These are phyloP conservation scores for Epiblema foenella DNA, from an alignment of 2,888 invertebrate genomes.

Conservation along the genomic window DNA sequence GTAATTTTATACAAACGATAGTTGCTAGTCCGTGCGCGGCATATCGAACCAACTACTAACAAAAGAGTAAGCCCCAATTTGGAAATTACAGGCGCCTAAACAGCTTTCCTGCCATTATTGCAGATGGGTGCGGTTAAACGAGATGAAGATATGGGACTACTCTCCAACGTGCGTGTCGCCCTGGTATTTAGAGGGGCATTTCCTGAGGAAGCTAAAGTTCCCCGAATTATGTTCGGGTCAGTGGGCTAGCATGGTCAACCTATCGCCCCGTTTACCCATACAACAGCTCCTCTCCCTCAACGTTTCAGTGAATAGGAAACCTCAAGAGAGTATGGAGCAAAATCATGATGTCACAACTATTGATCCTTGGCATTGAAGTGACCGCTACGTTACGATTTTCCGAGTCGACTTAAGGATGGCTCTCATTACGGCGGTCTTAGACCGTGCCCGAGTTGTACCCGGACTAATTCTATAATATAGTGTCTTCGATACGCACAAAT, in stretches of 20 bases:
- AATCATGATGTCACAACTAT: slow-evolving; percentile 74
- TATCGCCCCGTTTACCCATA: slow-evolving; percentile 87
- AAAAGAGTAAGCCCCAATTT: too few relatives aligned
- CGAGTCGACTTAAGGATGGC: slow-evolving; percentile 10
- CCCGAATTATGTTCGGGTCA: slow-evolving; percentile 90
- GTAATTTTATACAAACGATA: too few relatives aligned
- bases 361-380: slow-evolving; percentile 66
- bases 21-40: too few relatives aligned
- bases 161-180: slow-evolving; percentile 90
- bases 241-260: slow-evolving; percentile 91
- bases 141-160: slow-evolving; percentile 88
- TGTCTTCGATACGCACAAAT: too few relatives aligned
- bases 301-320: slow-evolving; percentile 80
- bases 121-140: slow-evolving; percentile 88
- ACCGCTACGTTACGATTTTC: slow-evolving; percentile 41
- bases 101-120: background rate
- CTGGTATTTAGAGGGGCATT: slow-evolving; percentile 88
- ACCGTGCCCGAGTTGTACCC: too few relatives aligned
- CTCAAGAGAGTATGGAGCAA: slow-evolving; percentile 79
- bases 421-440: too few relatives aligned
- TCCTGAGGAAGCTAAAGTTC: slow-evolving; percentile 88
- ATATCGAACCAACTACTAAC: too few relatives aligned
- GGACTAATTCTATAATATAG: too few relatives aligned
- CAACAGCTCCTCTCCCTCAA: slow-evolving; percentile 79
- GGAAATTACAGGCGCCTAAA: too few relatives aligned